Base-by-base conservation (phyloP, 2,113 vertebrate species). In the Anoura caudifer region DNA sequence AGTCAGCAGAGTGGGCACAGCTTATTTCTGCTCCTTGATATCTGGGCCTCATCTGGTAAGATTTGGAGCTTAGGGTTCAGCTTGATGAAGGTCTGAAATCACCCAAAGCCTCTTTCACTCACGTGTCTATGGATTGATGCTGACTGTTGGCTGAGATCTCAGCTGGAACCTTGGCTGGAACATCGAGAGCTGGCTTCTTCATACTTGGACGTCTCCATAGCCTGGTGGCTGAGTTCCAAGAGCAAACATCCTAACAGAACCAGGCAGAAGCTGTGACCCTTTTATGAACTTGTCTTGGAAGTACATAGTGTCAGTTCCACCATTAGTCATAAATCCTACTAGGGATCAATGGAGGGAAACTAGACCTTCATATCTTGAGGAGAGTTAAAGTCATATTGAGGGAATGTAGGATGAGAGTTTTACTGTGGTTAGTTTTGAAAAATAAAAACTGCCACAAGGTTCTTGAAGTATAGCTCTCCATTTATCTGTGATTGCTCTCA, bases 271-370 rank as follows among this genome's bases (percentile, higher is more conserved):
- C 73, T 97, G 14, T 93, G 83, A 89, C 52, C 22, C 31, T 70
- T 95, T 77, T 33, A 31, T 76, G 54, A 87, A 75, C 33, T 86
- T 59, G 65, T 90, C 20, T 84, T 96, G 70, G 80, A 97, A 96
- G 70, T 41, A 87, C 38, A 50, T 24, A 67, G 24, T 72, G 38
- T 94, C 31, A 43, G 11, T 59, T 87, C 70, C 38, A 73, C 50
- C 9, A 11, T 69, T 70, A 83, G 43, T 89, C 36, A 14, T 54
- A 97, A 91, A 47, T 36, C 75, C 72, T 87, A 17, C 17, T 33
- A 90, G 43, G 63, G 67, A 87, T 87, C 76, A 72, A 87, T n/a
- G 28, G 33, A 93, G 28, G 54, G 63, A 89, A 90, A 69, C 24
- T 59, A 77, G 94, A 52, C 26, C 61, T 14, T 24, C 15, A 1